Conservation (phyloP, 2,113 vertebrate species). For the Zeus faber region DNA sequence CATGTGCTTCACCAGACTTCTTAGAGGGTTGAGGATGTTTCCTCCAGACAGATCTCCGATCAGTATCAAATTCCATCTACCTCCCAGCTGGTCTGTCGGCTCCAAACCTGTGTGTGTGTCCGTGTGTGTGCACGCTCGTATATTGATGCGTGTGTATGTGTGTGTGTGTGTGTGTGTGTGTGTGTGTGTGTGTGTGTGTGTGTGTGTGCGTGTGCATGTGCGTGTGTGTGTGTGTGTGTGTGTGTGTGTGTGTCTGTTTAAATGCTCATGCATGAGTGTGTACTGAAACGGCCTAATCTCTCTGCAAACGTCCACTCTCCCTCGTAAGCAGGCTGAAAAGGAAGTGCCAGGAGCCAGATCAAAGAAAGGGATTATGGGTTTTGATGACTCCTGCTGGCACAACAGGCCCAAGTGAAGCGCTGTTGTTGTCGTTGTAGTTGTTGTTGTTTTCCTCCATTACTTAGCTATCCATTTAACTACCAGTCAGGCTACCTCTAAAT, state of each 20-base stretch:
- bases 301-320: too few species aligned
- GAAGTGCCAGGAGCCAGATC: constrained; percentile 4
- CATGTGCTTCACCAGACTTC: too few species aligned
- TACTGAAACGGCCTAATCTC: too few species aligned
- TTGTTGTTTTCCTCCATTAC: too few species aligned
- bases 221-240: constrained; percentile 10
- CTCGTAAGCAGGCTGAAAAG: not conserved
- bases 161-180: constrained; percentile 12
- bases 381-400: not conserved
- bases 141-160: not conserved
- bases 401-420: not conserved
- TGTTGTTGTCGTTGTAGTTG: too few species aligned
- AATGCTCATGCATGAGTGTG: not conserved
- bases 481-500: too few species aligned
- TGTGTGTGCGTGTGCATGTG: constrained; percentile 8
- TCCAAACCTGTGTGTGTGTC: not conserved
- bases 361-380: constrained; percentile 11
- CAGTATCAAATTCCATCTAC: too few species aligned
- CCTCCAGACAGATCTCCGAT: too few species aligned
- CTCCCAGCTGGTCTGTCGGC: not conserved
- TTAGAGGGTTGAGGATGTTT: too few species aligned
- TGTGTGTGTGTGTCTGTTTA: not conserved
- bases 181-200: constrained; percentile 10
- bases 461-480: too few species aligned
- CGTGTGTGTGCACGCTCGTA: not conserved